Evolutionary conservation across 2,797 vertebrate genomes (phyloP), one percentile per base, ranked within the genome.

Genomic region (Agapornis canus): DNA sequence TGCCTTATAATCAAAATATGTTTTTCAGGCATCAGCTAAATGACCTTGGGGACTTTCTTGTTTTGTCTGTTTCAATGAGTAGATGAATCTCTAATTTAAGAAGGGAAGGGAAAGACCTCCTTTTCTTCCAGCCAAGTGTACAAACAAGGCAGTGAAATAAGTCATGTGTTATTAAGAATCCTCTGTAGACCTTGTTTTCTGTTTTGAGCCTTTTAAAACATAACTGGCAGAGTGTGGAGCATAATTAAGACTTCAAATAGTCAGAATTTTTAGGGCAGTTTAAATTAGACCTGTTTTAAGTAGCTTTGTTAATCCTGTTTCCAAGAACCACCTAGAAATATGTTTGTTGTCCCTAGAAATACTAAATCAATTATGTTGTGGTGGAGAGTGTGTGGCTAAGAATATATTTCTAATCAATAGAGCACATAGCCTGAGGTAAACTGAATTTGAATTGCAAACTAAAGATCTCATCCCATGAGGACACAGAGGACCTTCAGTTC

Each of bases 61-160:
- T 79, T 97, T 95, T 96, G 86, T 96, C 88, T 96, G 66, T 94
- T 96, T 96, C 66, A 92, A 37, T 61, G 73, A 88, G 37, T 86
- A 97, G 88, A 93, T 95, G 82, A 89, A 65, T 95, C 80, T 93
- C 73, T 93, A 80, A 85, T 96, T 71, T 80, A 82, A 92, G 75
- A 87, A 42, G 14, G 20, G 7, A 47, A 64, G 52, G 27, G 29
- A 69, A 88, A 61, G 93, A 54, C 14, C 31, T 89, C 13, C 5
- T 84, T 83, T 91, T 82, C 87, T 97, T 97, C 65, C 69, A 95
- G 71, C 82, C 35, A 69, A 59, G 40, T 75, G 85, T 86, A 59
- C 76, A 91, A 80, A 73, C 72, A 66, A 95, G 92, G 47, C 82
- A 61, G 18, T 91, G 76, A 91, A 96, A 63, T 63, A 96, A 95